A percentile compares a stretch with the other conserved stretches of the same genome.
Conservation (phyloP, 2,113 vertebrate species). For the Albula goreensis region DNA sequence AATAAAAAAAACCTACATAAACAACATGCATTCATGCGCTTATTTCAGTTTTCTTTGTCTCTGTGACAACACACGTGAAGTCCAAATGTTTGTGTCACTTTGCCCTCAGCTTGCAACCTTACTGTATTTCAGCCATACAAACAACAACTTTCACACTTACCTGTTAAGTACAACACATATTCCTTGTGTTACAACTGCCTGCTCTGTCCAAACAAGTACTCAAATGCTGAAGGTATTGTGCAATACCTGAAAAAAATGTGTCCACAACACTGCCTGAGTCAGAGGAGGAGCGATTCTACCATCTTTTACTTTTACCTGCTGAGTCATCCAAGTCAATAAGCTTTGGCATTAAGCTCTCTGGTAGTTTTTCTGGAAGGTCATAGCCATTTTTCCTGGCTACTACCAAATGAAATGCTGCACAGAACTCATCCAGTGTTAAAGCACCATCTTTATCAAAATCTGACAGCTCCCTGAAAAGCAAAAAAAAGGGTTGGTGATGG, state of each 20-base stretch:
- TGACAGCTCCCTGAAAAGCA: slow-evolving; percentile 86
- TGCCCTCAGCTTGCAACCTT: background rate
- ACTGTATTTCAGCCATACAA: background rate
- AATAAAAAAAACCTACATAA: background rate
- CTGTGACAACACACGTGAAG: too few species aligned
- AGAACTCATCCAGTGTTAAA: slow-evolving; percentile 96
- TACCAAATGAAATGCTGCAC: slow-evolving; percentile 96
- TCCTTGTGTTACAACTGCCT: background rate
- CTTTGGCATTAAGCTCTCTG: slow-evolving; percentile 98
- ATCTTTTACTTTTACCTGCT: slow-evolving; percentile 74
- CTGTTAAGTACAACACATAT: background rate
- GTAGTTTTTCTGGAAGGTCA: slow-evolving; percentile 96
- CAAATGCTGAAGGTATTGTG: background rate
- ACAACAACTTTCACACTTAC: background rate
- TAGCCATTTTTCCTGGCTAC: slow-evolving; percentile 98
- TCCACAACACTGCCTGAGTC: background rate
- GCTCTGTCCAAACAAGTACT: background rate
- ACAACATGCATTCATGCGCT: background rate
- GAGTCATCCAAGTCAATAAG: slow-evolving; percentile 97
- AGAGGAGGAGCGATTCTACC: background rate
- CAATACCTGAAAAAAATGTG: too few species aligned
- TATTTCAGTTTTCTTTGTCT: background rate
- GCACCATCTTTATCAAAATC: slow-evolving; percentile 99
- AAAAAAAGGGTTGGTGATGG: slow-evolving; percentile 10
- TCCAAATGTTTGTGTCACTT: too few species aligned